These are phyloP conservation scores for Phytoseiulus persimilis DNA, from an alignment of 2,888 invertebrate genomes.

Conservation along the genomic window DNA sequence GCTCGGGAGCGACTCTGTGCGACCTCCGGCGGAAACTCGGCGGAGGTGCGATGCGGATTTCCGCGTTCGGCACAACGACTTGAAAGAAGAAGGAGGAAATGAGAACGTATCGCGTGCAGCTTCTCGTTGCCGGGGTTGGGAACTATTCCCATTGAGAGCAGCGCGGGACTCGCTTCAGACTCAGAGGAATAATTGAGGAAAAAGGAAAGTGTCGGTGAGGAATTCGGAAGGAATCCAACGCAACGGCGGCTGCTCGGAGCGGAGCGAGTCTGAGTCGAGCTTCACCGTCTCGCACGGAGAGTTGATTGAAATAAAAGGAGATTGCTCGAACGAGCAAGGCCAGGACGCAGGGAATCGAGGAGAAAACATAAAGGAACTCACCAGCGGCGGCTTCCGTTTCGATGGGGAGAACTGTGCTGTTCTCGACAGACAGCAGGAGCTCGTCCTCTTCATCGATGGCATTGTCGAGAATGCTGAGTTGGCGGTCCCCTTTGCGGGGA, in stretches of 20 bases:
- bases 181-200: too few species aligned
- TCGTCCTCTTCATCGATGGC: constrained; percentile 37
- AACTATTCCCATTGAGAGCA: neutral
- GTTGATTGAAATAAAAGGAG: too few species aligned
- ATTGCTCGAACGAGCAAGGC: neutral
- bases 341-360: neutral
- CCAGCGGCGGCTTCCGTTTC: neutral
- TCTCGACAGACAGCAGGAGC: constrained; percentile 18
- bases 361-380: neutral
- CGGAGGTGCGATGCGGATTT: constrained; percentile 24
- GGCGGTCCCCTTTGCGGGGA: constrained; percentile 15
- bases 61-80: neutral
- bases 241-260: too few species aligned
- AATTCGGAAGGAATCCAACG: too few species aligned
- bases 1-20: constrained; percentile 21
- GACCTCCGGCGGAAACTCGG: constrained; percentile 31
- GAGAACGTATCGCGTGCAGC: neutral
- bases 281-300: too few species aligned
- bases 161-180: neutral
- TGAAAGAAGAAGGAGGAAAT: neutral
- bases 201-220: too few species aligned
- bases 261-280: too few species aligned
- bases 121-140: neutral
- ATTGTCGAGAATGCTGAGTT: constrained; percentile 33
- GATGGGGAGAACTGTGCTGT: neutral